phyloP scores from a whole-genome alignment of 1,140 invertebrate species.

The Eumaeus atala region DNA sequence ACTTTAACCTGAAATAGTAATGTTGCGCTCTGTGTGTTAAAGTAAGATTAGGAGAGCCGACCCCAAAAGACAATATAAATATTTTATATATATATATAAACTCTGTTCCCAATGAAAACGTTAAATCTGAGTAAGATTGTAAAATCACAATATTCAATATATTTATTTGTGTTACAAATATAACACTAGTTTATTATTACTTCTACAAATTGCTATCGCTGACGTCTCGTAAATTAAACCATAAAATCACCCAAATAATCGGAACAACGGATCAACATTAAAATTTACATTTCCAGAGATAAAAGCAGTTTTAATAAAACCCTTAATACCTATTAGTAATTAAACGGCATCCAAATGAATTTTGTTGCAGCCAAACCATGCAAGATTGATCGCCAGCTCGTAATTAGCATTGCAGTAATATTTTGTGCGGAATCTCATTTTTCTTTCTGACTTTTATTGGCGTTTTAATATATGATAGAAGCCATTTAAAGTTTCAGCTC shows the following conservation, averaged over 20 bases:
- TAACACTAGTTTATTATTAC: too few relatives aligned
- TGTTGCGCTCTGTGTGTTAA: too few relatives aligned
- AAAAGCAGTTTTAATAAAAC: constrained; percentile 19
- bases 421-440: neutral
- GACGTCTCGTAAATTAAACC: too few relatives aligned
- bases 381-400: constrained; percentile 12
- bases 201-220: too few relatives aligned
- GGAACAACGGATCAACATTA: constrained; percentile 6
- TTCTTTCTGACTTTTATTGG: constrained; percentile 5
- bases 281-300: constrained; percentile 17
- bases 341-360: constrained; percentile 16
- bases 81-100: too few relatives aligned
- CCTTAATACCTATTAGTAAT: constrained; percentile 20
- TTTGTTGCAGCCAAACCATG: constrained; percentile 15
- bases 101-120: too few relatives aligned
- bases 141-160: too few relatives aligned
- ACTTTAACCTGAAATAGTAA: too few relatives aligned
- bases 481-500: neutral
- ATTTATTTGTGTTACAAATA: too few relatives aligned
- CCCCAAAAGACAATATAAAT: too few relatives aligned
- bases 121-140: too few relatives aligned
- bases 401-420: constrained; percentile 7
- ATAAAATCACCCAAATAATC: constrained; percentile 11
- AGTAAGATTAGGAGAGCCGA: too few relatives aligned
- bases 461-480: neutral